These are phyloP conservation scores for Tenodera sinensis DNA, from an alignment of 2,888 invertebrate genomes.

Conservation along the genomic window DNA sequence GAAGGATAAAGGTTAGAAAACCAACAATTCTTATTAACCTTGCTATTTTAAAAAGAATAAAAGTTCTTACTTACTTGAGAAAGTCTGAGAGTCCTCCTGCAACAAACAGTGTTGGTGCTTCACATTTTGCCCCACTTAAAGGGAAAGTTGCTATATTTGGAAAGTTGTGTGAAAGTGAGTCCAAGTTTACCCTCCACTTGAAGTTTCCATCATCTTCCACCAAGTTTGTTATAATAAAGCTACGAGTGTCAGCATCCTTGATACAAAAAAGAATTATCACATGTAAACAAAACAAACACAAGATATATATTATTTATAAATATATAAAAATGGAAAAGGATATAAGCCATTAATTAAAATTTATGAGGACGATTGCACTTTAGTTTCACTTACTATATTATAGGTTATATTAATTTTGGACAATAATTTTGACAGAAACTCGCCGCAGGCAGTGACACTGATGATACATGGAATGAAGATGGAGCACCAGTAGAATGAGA, in stretches of 20 bases:
- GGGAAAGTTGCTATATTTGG: slow-evolving; percentile 65
- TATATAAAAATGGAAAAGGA: too few species aligned
- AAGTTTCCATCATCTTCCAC: slow-evolving; percentile 62
- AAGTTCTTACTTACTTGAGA: slow-evolving; percentile 59
- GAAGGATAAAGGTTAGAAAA: slow-evolving; percentile 30
- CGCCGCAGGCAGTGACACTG: too few species aligned
- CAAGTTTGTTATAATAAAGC: slow-evolving; percentile 85
- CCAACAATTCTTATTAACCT: neutral
- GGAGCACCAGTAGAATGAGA: too few species aligned
- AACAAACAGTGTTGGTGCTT: slow-evolving; percentile 76
- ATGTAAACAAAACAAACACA: neutral
- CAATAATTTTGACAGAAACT: too few species aligned
- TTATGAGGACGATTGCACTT: too few species aligned
- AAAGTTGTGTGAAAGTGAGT: slow-evolving; percentile 65
- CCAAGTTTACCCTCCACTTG: slow-evolving; percentile 78
- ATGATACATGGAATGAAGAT: too few species aligned
- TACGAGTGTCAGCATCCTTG: slow-evolving; percentile 39
- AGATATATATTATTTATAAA: too few species aligned
- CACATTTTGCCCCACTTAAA: slow-evolving; percentile 36
- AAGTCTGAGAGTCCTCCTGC: slow-evolving; percentile 81
- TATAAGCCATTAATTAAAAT: too few species aligned
- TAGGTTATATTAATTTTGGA: too few species aligned
- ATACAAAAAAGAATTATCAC: neutral
- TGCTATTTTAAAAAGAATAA: neutral
- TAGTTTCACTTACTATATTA: too few species aligned